phyloP scores from a whole-genome alignment of 1,140 invertebrate species.

The Lepidurus couesii region DNA sequence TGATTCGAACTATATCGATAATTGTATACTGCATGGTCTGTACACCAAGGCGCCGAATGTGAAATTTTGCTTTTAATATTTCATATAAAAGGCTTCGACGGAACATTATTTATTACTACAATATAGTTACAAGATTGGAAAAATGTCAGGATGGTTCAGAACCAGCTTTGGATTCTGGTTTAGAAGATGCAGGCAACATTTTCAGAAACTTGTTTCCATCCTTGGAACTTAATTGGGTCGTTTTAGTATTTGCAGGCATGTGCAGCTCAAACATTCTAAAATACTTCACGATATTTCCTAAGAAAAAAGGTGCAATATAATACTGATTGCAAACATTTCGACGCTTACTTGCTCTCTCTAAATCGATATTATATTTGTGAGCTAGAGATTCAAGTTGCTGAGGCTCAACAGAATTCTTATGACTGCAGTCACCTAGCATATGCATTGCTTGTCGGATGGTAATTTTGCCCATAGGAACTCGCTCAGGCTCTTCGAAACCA shows the following conservation, averaged over 20 bases:
- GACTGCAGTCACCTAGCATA: constrained; percentile 58
- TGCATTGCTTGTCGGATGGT: constrained; percentile 45
- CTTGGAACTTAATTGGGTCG: background rate
- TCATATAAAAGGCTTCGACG: too few relatives aligned
- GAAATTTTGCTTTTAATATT: too few relatives aligned
- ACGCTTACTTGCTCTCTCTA: constrained; percentile 50
- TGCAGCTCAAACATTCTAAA: constrained; percentile 51
- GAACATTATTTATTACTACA: constrained; percentile 11
- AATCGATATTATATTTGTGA: constrained; percentile 57
- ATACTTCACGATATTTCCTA: constrained; percentile 52
- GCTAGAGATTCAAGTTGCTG: constrained; percentile 56
- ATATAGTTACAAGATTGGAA: background rate
- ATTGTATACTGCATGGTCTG: too few relatives aligned
- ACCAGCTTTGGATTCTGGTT: background rate
- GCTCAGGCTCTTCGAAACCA: constrained; percentile 42
- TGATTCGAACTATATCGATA: too few relatives aligned
- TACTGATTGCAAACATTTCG: constrained; percentile 24
- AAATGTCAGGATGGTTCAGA: background rate
- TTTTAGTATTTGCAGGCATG: constrained; percentile 42
- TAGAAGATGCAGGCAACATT: background rate
- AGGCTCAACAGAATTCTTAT: constrained; percentile 50
- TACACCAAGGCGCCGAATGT: too few relatives aligned
- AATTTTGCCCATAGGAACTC: constrained; percentile 44
- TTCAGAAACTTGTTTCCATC: background rate
- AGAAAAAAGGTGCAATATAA: constrained; percentile 37